Conservation (phyloP, 2,113 vertebrate species). For the Hippocampus barbouri region DNA sequence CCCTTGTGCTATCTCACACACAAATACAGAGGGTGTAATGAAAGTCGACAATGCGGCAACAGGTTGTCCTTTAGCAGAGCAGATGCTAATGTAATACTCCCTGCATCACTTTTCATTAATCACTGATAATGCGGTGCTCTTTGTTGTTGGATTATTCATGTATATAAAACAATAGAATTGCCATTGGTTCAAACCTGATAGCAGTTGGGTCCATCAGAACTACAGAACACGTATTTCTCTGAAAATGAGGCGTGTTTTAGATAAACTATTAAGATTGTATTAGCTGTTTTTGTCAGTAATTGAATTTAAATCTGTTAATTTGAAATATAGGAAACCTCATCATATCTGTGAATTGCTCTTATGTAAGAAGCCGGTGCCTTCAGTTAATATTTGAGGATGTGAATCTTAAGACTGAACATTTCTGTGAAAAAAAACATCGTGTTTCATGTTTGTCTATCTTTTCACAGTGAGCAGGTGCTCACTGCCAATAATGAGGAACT, state of each 20-base stretch:
- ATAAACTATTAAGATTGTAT: too few relatives aligned
- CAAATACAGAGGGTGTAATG: constrained; percentile 42
- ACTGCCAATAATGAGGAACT: too few relatives aligned
- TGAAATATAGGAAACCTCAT: neutral
- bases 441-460: too few relatives aligned
- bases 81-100: neutral
- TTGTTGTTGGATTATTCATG: neutral
- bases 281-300: too few relatives aligned
- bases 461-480: too few relatives aligned
- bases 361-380: constrained; percentile 7
- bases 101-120: neutral
- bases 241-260: too few relatives aligned
- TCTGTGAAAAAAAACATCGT: too few relatives aligned
- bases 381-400: constrained; percentile 17
- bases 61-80: constrained; percentile 16
- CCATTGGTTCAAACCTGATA: too few relatives aligned
- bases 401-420: too few relatives aligned
- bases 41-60: constrained; percentile 52
- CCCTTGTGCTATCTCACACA: constrained; percentile 19
- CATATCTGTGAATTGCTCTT: constrained; percentile 6
- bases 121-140: neutral
- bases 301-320: neutral
- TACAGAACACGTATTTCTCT: too few relatives aligned
- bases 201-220: too few relatives aligned
- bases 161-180: neutral